A percentile compares a stretch with the other conserved stretches of the same genome.
phyloP scores from a whole-genome alignment of 2,797 vertebrate species.

The Alauda arvensis region DNA sequence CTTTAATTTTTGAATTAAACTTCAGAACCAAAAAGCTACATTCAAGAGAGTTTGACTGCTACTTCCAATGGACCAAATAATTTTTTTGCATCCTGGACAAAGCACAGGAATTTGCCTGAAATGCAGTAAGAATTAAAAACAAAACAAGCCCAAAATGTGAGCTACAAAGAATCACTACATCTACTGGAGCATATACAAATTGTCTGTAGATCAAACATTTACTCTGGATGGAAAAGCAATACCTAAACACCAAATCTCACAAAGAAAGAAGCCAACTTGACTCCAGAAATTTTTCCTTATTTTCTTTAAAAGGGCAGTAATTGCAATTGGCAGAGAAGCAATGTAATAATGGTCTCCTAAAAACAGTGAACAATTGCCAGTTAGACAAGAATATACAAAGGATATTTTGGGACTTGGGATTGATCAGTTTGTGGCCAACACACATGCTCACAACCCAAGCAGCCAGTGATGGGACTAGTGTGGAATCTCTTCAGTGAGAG shows the following conservation, averaged over 20 bases:
- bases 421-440: neutral
- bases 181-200: neutral
- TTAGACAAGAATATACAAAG: neutral
- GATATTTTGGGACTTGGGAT: neutral
- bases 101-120: neutral
- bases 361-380: neutral
- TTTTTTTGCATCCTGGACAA: neutral
- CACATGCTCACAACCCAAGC: neutral
- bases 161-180: neutral
- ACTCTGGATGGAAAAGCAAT: neutral
- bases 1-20: neutral
- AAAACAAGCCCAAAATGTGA: neutral
- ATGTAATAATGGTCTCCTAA: neutral
- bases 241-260: neutral
- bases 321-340: neutral
- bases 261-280: neutral
- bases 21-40: neutral
- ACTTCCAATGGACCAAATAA: neutral
- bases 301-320: neutral
- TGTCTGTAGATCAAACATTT: neutral
- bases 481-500: neutral
- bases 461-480: neutral
- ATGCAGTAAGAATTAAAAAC: neutral
- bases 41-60: neutral
- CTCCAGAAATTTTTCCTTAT: neutral